These are phyloP conservation scores for Peromyscus californicus DNA, from an alignment of 2,113 vertebrate genomes.

Conservation along the genomic window DNA sequence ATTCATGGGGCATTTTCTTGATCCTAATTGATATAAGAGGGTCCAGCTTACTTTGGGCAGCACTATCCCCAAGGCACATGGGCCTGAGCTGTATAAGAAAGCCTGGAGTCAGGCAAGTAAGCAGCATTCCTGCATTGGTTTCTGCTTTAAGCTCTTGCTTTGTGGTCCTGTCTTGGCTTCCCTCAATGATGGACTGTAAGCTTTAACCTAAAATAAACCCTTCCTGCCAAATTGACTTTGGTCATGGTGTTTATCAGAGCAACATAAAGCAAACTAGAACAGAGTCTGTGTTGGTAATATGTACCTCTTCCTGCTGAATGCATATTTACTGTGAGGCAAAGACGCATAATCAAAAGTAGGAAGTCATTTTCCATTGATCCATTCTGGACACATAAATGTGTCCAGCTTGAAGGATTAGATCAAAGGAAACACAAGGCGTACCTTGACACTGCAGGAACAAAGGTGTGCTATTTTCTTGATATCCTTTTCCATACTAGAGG, in stretches of 20 bases:
- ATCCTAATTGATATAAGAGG: background rate
- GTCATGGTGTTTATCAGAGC: background rate
- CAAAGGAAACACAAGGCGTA: background rate
- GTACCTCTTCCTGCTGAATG: background rate
- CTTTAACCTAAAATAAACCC: background rate
- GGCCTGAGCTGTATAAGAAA: background rate
- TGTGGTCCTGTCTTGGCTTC: background rate
- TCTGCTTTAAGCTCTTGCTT: background rate
- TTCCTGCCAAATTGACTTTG: background rate
- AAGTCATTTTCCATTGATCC: slow-evolving; percentile 6
- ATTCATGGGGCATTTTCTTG: background rate
- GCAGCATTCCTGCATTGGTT: background rate
- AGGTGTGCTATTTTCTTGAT: slow-evolving; percentile 51
- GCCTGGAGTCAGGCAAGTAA: background rate
- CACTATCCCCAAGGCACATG: background rate
- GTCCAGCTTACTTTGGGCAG: no score
- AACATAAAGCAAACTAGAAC: background rate
- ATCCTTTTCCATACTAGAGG: background rate
- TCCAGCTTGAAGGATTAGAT: background rate
- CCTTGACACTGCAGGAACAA: background rate
- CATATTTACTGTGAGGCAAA: background rate
- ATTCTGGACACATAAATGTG: slow-evolving; percentile 7
- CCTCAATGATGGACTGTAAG: background rate
- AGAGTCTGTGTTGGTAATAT: background rate
- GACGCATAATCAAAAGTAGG: background rate